Evolutionary conservation across 2,888 invertebrate genomes (phyloP), one percentile per base, ranked within the genome.

Genomic region (Thereva nobilitata): DNA sequence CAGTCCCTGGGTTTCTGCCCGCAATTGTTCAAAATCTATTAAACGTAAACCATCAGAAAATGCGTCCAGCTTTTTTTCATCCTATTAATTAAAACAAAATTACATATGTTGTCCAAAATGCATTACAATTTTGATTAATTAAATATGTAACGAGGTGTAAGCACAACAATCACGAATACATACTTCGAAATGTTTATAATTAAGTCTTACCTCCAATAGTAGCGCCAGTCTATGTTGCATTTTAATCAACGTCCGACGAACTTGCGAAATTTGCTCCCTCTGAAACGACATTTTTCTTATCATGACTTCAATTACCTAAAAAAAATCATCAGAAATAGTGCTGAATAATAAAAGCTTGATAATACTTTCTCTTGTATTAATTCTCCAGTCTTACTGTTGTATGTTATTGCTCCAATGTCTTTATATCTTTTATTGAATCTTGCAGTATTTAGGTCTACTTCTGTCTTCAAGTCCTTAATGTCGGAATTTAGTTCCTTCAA

Each of bases 41-140:
- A 79, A 74, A 9, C 65, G 70, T 4, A 79, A 64, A 0, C 74
- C 75, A 38, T 77, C 74, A 10, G 76, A 75, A 3, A 80, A 72
- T 47, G 75, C 72, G 59, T 79, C 77, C 6, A 78, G 69, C 34
- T 72, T 68, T 0, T 12, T 55, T 0, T 76, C 72, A 75, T 73
- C 73, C 79, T 79, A 65, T 23, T 23, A 63, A 35, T 37, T 5
- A 47, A 34, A 5, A 23, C 8, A 9, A 50, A 50, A 47, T 5
- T 5, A 4, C 12, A 47, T n/a, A 47, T 3, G 12, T 47, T 47
- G 23, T 23, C 23, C 2, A 23, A 23, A 23, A 23, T 23, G 23
- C 23, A n/a, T n/a, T n/a, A n/a, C n/a, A 23, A 23, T 23, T 23
- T 23, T 1, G 23, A 23, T 23, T 23, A 23, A 23, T 23, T 23